These are phyloP conservation scores for Spinus olivaceus DNA, from an alignment of 2,797 vertebrate species.

Conservation along the genomic window DNA sequence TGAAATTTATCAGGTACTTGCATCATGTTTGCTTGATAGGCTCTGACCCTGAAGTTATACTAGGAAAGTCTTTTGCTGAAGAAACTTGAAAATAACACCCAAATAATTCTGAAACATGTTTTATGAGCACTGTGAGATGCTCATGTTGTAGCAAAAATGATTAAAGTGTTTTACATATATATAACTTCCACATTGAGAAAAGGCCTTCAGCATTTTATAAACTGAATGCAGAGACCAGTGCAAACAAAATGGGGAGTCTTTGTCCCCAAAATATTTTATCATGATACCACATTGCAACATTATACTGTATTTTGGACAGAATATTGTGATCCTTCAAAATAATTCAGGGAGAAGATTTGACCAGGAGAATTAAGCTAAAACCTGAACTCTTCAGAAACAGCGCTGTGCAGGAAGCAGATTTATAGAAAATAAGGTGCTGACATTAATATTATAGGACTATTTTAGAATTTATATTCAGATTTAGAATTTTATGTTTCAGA, in stretches of 20 bases:
- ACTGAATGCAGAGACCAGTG: neutral
- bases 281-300: neutral
- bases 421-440: neutral
- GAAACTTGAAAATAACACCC: neutral
- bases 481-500: neutral
- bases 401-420: neutral
- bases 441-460: neutral
- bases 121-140: neutral
- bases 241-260: neutral
- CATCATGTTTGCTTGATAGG: neutral
- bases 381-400: neutral
- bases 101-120: neutral
- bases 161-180: conserved; percentile 49
- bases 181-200: neutral
- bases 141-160: neutral
- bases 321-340: neutral
- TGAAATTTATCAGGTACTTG: conserved; percentile 9
- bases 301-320: neutral
- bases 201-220: neutral
- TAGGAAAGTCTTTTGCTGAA: neutral
- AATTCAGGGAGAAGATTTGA: neutral
- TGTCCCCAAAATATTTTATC: neutral
- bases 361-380: neutral
- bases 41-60: neutral
- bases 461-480: neutral